These are phyloP conservation scores for Hermodice carunculata DNA, from an alignment of 2,888 invertebrate genomes.

Conservation along the genomic window DNA sequence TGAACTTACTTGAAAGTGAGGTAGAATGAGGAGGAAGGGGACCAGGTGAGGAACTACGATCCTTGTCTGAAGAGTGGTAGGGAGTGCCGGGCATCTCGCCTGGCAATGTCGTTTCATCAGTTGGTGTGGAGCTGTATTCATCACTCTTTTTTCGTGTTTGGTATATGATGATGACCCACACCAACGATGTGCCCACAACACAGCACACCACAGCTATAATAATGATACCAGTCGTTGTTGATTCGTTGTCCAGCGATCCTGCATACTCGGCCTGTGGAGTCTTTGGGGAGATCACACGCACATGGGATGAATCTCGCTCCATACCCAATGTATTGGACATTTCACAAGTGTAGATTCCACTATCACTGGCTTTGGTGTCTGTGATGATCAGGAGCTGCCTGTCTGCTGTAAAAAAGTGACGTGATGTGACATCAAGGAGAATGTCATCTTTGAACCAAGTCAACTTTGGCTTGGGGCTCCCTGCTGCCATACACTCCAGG, in stretches of 20 bases:
- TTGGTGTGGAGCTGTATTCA: slow-evolving; percentile 64
- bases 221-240: slow-evolving; percentile 86
- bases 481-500: slow-evolving; percentile 88
- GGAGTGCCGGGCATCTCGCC: slow-evolving; percentile 61
- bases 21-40: slow-evolving; percentile 10
- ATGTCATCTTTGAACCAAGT: slow-evolving; percentile 89
- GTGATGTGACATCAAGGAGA: slow-evolving; percentile 79
- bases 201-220: slow-evolving; percentile 92
- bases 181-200: slow-evolving; percentile 89
- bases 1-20: slow-evolving; percentile 18
- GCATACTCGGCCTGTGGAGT: background rate
- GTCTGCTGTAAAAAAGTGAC: slow-evolving; percentile 89
- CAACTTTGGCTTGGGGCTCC: slow-evolving; percentile 83
- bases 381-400: slow-evolving; percentile 90
- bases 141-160: slow-evolving; percentile 78
- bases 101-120: slow-evolving; percentile 48
- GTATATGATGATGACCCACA: slow-evolving; percentile 93
- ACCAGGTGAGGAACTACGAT: slow-evolving; percentile 51
- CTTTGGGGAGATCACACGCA: slow-evolving; percentile 74
- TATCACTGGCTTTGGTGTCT: slow-evolving; percentile 82
- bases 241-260: slow-evolving; percentile 73
- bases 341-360: slow-evolving; percentile 90
- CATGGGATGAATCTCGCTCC: slow-evolving; percentile 79
- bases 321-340: slow-evolving; percentile 88
- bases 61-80: slow-evolving; percentile 48